Percentiles rank a stretch among this genome's conserved stretches.
Evolutionary conservation across 2,113 vertebrate species (phyloP).

Genomic region (Aix galericulata): DNA sequence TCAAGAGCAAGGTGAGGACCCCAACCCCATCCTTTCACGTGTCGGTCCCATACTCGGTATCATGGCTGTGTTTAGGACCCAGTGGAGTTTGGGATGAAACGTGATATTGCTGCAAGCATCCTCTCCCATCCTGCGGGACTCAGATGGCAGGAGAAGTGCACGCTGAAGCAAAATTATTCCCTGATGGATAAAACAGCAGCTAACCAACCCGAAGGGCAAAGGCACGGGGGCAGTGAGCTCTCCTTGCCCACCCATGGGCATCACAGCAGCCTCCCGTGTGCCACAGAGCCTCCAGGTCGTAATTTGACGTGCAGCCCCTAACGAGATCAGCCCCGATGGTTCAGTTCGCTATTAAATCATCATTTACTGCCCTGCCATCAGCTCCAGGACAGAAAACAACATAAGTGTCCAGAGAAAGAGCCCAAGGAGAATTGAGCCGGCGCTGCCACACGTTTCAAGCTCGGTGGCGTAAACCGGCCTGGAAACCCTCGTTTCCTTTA

Average conservation of each 20-base stretch:
- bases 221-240: not conserved
- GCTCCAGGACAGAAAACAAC: not conserved
- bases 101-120: not conserved
- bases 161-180: not conserved
- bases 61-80: not conserved
- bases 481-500: not conserved
- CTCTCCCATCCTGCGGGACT: not conserved
- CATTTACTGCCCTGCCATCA: not conserved
- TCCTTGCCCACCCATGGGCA: not conserved
- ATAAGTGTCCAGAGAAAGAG: not conserved
- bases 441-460: not conserved
- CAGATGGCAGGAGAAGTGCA: not conserved
- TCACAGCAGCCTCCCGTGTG: not conserved
- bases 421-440: slow-evolving; percentile 12
- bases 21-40: not conserved
- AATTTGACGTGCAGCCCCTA: not conserved
- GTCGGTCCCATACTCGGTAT: not conserved
- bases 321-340: not conserved
- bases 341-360: slow-evolving; percentile 12
- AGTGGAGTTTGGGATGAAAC: not conserved
- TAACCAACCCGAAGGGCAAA: not conserved
- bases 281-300: fast-evolving
- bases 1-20: not conserved
- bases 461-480: not conserved
- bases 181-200: not conserved